phyloP scores from a whole-genome alignment of 2,113 vertebrate species.

The Paracanthobrama guichenoti region DNA sequence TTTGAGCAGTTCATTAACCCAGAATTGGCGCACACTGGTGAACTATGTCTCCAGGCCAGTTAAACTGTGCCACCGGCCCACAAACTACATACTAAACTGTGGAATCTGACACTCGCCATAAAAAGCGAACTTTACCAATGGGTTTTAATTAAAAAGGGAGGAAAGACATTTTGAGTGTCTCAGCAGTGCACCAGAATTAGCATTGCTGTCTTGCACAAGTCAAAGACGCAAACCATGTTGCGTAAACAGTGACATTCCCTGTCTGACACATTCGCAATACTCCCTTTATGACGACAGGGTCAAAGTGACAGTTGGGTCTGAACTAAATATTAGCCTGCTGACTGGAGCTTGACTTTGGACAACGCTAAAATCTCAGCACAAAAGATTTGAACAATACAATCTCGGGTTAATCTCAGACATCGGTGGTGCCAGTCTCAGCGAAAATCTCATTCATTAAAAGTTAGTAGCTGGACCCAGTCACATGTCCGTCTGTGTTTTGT shows the following conservation, averaged over 20 bases:
- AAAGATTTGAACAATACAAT: background rate
- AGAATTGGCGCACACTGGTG: background rate
- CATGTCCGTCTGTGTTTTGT: conserved; percentile 23
- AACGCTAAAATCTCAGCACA: background rate
- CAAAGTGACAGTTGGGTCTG: background rate
- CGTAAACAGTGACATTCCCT: background rate
- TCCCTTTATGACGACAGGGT: background rate
- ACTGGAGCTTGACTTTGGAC: background rate
- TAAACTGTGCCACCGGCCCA: background rate
- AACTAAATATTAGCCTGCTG: conserved; percentile 18
- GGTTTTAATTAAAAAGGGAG: conserved; percentile 14
- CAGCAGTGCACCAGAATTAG: background rate
- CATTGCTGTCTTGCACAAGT: background rate
- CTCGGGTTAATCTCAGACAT: background rate
- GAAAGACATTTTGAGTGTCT: background rate
- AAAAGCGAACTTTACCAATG: background rate
- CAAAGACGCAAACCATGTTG: background rate
- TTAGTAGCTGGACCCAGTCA: background rate
- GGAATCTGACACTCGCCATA: conserved; percentile 19
- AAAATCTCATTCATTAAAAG: background rate
- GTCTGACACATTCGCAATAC: background rate
- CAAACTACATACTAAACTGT: background rate
- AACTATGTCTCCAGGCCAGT: background rate
- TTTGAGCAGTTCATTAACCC: conserved; percentile 22
- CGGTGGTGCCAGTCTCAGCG: background rate